Conservation (phyloP, 37 sponge, comb jelly and placozoan genomes). For the Cladorhizidae sp. region DNA sequence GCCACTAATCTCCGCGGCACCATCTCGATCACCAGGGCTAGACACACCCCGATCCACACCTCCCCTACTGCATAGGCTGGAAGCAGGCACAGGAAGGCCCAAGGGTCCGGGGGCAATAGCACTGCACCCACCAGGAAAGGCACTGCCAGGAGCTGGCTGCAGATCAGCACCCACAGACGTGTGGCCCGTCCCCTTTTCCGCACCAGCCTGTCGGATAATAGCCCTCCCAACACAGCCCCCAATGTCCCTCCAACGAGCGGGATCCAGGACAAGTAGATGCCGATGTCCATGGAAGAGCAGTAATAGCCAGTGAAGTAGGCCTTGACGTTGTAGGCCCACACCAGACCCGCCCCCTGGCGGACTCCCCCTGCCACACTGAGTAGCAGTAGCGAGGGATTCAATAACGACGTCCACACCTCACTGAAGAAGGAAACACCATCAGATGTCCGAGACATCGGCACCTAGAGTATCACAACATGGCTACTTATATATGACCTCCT, state of each 20-base stretch:
- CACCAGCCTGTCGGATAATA: conserved; percentile 65
- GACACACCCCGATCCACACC: conserved; percentile 87
- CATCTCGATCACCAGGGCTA: conserved; percentile 72
- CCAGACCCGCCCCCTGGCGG: conserved; percentile 72
- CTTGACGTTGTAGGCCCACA: conserved; percentile 85
- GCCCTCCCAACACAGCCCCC: conserved; percentile 77
- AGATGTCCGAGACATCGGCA: not conserved
- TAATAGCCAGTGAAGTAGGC: conserved; percentile 42
- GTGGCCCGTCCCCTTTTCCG: conserved; percentile 11
- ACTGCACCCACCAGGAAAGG: conserved; percentile 78
- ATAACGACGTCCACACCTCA: not conserved
- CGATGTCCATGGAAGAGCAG: conserved; percentile 41
- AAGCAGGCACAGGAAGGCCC: conserved; percentile 74
- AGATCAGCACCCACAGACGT: conserved; percentile 74
- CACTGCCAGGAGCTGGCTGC: conserved; percentile 68
- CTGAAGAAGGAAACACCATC: not conserved
- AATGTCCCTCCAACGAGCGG: conserved; percentile 78
- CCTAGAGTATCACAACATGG: too few species aligned
- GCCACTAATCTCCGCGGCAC: conserved; percentile 53
- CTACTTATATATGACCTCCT: too few species aligned
- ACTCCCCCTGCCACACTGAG: conserved; percentile 78
- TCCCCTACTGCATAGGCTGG: conserved; percentile 76
- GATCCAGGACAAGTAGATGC: conserved; percentile 74
- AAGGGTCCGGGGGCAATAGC: conserved; percentile 59
- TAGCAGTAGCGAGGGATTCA: conserved; percentile 52